Percentiles rank a stretch among this genome's conserved stretches.
Conservation (phyloP, 2,797 vertebrate genomes). For the Chrosomus eos region DNA sequence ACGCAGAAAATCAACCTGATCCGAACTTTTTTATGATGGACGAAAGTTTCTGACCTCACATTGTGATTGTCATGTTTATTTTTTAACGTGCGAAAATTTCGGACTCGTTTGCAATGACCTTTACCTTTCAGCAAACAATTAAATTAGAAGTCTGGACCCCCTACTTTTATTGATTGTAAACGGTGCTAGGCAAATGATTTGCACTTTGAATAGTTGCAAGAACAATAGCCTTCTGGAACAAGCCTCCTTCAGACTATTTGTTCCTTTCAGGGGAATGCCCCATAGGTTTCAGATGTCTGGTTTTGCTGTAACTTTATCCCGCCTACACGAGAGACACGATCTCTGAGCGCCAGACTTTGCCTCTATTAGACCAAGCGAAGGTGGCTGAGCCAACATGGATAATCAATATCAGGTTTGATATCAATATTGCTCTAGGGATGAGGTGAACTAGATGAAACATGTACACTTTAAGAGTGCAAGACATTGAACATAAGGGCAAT, state of each 20-base stretch:
- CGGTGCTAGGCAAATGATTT: not conserved
- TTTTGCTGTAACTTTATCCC: conserved; percentile 14
- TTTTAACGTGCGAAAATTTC: too few species aligned
- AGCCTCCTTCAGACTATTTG: not conserved
- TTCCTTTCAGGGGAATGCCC: conserved; percentile 14
- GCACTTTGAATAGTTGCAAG: conserved; percentile 9
- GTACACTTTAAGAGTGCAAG: not conserved
- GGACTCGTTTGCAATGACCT: too few species aligned
- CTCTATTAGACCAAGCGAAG: conserved; percentile 9
- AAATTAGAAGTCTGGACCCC: not conserved
- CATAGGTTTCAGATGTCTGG: conserved; percentile 13
- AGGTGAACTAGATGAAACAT: not conserved
- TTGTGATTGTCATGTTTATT: too few species aligned
- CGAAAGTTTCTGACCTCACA: too few species aligned
- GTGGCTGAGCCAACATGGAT: not conserved
- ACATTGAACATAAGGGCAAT: not conserved
- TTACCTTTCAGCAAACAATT: not conserved
- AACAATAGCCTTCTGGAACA: not conserved
- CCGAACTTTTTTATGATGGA: too few species aligned
- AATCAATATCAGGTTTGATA: not conserved
- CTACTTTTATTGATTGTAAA: not conserved
- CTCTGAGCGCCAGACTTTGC: not conserved
- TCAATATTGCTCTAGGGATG: not conserved
- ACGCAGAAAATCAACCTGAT: too few species aligned
- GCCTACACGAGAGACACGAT: not conserved